These are phyloP conservation scores for Coregonus clupeaformis DNA, from an alignment of 2,113 vertebrate species.

Conservation along the genomic window DNA sequence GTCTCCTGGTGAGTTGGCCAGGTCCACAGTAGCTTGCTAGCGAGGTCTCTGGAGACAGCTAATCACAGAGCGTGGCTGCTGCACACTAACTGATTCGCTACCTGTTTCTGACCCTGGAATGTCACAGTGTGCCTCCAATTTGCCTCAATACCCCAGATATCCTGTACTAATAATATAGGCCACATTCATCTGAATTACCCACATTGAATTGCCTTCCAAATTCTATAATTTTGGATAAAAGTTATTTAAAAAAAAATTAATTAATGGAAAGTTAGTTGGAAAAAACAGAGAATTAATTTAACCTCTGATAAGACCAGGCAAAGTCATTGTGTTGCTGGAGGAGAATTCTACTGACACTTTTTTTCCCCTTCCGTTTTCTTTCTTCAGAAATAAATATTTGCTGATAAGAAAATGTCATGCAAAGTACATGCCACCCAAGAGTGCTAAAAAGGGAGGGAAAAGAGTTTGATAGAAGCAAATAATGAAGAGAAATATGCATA, in stretches of 20 bases:
- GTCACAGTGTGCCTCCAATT: constrained; percentile 13
- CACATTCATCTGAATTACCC: too few species aligned
- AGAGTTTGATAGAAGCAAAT: constrained; percentile 43
- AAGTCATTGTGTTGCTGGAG: constrained; percentile 26
- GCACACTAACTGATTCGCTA: constrained; percentile 40
- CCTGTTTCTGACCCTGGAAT: constrained; percentile 29
- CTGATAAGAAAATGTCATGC: constrained; percentile 34
- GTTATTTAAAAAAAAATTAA: constrained; percentile 21
- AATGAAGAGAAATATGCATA: constrained; percentile 64
- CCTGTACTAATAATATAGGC: too few species aligned
- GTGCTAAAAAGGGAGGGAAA: constrained; percentile 46
- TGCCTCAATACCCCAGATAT: constrained; percentile 20
- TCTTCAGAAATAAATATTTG: constrained; percentile 38
- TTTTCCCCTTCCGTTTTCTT: not conserved
- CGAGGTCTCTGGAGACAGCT: constrained; percentile 30
- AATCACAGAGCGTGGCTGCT: constrained; percentile 12
- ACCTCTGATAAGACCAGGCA: constrained; percentile 26
- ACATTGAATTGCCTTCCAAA: not conserved
- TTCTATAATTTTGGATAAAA: constrained; percentile 14
- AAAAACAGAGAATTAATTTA: constrained; percentile 20
- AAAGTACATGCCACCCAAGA: constrained; percentile 52
- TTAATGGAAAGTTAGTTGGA: constrained; percentile 24
- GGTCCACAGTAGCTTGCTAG: constrained; percentile 35
- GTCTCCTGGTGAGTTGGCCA: constrained; percentile 18
- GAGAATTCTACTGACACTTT: not conserved